Percentiles rank a stretch among this genome's conserved stretches.
Conservation (phyloP, 2,113 vertebrate species). For the Cacatua alba region DNA sequence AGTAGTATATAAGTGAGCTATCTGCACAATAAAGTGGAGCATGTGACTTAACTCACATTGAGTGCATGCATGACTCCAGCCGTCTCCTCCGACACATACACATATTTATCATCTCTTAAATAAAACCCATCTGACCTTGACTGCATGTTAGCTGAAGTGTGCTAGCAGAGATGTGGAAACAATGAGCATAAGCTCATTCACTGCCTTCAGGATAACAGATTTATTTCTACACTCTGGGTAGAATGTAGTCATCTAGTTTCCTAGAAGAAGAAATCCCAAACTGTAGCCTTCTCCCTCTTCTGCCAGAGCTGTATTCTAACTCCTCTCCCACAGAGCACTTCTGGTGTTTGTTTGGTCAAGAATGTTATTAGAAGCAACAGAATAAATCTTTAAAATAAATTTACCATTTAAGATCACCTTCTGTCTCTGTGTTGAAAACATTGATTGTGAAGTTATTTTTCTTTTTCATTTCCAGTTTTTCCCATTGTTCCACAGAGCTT, state of each 20-base stretch:
- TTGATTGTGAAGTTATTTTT: background rate
- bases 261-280: background rate
- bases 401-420: background rate
- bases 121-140: slow-evolving; percentile 17
- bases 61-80: too few species aligned
- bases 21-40: too few species aligned
- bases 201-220: background rate
- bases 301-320: background rate
- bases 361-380: background rate
- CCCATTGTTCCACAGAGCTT: background rate
- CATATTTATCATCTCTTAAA: background rate
- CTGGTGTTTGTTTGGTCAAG: background rate
- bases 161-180: background rate
- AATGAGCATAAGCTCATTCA: background rate
- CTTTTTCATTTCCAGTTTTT: background rate
- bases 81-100: background rate
- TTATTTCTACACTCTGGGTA: background rate
- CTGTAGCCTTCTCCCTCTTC: background rate
- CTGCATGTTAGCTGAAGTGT: background rate
- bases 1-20: too few species aligned
- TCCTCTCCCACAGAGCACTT: background rate
- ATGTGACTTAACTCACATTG: too few species aligned
- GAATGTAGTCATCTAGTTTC: background rate
- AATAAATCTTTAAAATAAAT: slow-evolving; percentile 15
- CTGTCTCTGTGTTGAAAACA: background rate